Percentiles rank a stretch among this genome's conserved stretches.
Evolutionary conservation across 30 jellyfish, hydroid and myxozoan species (phyloP).

Genomic region (Euphysa ruthae): DNA sequence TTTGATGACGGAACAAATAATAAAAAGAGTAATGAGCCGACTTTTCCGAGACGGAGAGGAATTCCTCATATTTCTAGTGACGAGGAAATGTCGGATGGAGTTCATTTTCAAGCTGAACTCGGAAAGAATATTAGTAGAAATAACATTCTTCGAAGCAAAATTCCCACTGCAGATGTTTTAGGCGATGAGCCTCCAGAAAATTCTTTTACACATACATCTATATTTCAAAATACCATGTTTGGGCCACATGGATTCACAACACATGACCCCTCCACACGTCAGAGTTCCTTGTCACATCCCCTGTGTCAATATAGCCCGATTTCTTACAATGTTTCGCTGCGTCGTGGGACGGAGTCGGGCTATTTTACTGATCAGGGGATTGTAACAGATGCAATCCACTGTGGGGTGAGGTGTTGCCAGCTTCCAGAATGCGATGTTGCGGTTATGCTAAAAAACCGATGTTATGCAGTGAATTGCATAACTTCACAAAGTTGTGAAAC

Average conservation of each 20-base stretch:
- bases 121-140: too few relatives aligned
- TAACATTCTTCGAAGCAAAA: background rate
- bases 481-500: slow-evolving; percentile 49
- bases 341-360: slow-evolving; percentile 99
- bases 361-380: slow-evolving; percentile 89
- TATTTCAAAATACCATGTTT: slow-evolving; percentile 23
- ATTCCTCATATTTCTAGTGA: too few relatives aligned
- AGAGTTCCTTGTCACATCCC: slow-evolving; percentile 45
- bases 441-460: slow-evolving; percentile 80
- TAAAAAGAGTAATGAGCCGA: background rate
- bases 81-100: too few relatives aligned
- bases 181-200: background rate
- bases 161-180: background rate
- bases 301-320: slow-evolving; percentile 99
- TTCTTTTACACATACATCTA: background rate
- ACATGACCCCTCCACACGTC: background rate
- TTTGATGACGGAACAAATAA: background rate
- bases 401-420: slow-evolving; percentile 78
- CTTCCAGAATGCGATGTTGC: slow-evolving; percentile 92
- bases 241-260: slow-evolving; percentile 27
- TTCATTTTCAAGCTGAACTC: too few relatives aligned
- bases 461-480: slow-evolving; percentile 77
- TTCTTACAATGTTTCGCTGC: slow-evolving; percentile 99
- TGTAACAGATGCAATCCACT: slow-evolving; percentile 51
- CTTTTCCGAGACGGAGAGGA: background rate